Conservation (phyloP, 2,888 invertebrate genomes). For the Hybos culiciformis region DNA sequence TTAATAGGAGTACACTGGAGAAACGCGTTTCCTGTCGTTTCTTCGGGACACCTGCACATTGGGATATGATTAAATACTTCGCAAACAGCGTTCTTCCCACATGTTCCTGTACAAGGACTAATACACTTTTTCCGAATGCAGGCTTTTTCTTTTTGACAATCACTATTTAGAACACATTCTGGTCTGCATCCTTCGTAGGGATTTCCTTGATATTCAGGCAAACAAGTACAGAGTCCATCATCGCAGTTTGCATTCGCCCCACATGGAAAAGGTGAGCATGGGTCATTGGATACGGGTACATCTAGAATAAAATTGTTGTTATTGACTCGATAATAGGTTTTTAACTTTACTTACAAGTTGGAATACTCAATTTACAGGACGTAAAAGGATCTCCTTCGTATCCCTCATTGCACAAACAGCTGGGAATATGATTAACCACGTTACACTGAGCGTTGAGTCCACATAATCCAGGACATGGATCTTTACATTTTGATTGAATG, state of each 20-base stretch:
- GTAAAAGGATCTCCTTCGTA: slow-evolving; percentile 43
- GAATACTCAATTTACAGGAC: slow-evolving; percentile 31
- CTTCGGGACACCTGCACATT: slow-evolving; percentile 55
- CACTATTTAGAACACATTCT: slow-evolving; percentile 59
- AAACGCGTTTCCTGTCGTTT: slow-evolving; percentile 55
- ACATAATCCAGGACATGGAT: slow-evolving; percentile 57
- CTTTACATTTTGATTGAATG: slow-evolving; percentile 51
- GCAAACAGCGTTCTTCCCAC: slow-evolving; percentile 60
- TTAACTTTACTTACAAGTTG: slow-evolving; percentile 14
- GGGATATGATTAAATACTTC: slow-evolving; percentile 62
- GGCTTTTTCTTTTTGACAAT: slow-evolving; percentile 53
- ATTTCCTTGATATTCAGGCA: slow-evolving; percentile 61
- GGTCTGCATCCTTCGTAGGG: slow-evolving; percentile 64
- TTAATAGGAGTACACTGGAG: slow-evolving; percentile 44
- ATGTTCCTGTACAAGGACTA: slow-evolving; percentile 63
- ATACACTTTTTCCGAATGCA: slow-evolving; percentile 57
- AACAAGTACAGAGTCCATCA: slow-evolving; percentile 55
- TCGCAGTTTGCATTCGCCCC: slow-evolving; percentile 51
- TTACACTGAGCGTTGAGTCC: slow-evolving; percentile 46
- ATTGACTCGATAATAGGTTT: slow-evolving; percentile 6
- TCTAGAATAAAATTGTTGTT: slow-evolving; percentile 18
- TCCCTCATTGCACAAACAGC: slow-evolving; percentile 47
- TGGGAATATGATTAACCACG: slow-evolving; percentile 52
- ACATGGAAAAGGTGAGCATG: slow-evolving; percentile 53
- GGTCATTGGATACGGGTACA: slow-evolving; percentile 38